These are phyloP conservation scores for Probaryconus sp. DNA, from an alignment of 1,140 invertebrate genomes.

Conservation along the genomic window DNA sequence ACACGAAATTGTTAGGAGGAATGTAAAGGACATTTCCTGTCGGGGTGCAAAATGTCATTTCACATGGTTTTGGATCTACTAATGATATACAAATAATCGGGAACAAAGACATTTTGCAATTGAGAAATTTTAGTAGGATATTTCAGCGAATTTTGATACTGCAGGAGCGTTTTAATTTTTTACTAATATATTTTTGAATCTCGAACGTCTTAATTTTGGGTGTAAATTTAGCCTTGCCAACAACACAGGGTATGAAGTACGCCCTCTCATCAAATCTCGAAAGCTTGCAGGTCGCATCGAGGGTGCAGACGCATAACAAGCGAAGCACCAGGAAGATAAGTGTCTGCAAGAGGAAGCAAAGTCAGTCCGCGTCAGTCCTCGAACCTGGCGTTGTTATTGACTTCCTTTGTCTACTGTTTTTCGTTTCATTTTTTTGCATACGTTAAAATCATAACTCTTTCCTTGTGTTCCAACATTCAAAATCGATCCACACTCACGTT, in stretches of 20 bases:
- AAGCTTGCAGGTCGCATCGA: slow-evolving; percentile 55
- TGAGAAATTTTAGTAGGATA: too few relatives aligned
- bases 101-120: too few relatives aligned
- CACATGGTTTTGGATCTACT: too few relatives aligned
- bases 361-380: slow-evolving; percentile 29
- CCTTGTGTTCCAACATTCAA: too few relatives aligned
- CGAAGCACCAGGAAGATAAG: slow-evolving; percentile 45
- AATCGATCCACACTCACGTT: too few relatives aligned
- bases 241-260: slow-evolving; percentile 46
- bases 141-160: too few relatives aligned
- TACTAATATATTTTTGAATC: slow-evolving; percentile 29
- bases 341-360: slow-evolving; percentile 53
- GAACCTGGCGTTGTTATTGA: slow-evolving; percentile 50
- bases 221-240: slow-evolving; percentile 48
- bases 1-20: too few relatives aligned
- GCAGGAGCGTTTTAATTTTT: too few relatives aligned
- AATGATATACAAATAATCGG: too few relatives aligned
- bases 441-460: too few relatives aligned
- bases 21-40: too few relatives aligned
- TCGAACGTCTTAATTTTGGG: slow-evolving; percentile 44
- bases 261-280: slow-evolving; percentile 49
- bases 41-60: too few relatives aligned
- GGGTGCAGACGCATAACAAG: slow-evolving; percentile 59
- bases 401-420: slow-evolving; percentile 33
- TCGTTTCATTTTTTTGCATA: slow-evolving; percentile 13